Percentiles rank a stretch among this genome's conserved stretches.
Evolutionary conservation across 2,113 vertebrate genomes (phyloP).

Genomic region (Nyctibius bracteatus): DNA sequence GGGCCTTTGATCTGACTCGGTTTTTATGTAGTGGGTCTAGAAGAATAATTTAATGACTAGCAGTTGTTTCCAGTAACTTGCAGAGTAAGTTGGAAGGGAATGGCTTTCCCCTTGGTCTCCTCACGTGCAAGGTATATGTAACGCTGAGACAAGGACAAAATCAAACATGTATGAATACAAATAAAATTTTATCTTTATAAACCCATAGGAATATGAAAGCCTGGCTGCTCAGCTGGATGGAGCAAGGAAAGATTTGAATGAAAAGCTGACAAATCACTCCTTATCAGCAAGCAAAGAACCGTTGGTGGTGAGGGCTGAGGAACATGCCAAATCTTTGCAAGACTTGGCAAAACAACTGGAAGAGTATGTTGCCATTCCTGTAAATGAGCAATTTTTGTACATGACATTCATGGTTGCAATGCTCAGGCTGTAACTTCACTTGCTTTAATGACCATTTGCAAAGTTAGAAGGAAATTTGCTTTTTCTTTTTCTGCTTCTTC

Average conservation of each 20-base stretch:
- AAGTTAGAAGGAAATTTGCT: not conserved
- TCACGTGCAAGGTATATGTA: not conserved
- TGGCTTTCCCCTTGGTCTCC: not conserved
- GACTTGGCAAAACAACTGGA: slow-evolving; percentile 83
- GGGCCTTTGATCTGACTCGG: not conserved
- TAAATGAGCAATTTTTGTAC: not conserved
- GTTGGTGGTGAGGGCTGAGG: slow-evolving; percentile 83
- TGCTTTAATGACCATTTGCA: not conserved
- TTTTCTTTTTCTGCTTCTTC: not conserved
- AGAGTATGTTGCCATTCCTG: slow-evolving; percentile 74
- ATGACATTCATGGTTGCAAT: not conserved
- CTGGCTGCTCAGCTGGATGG: slow-evolving; percentile 84
- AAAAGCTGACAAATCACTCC: slow-evolving; percentile 78
- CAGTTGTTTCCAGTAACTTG: not conserved
- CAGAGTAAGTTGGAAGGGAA: not conserved
- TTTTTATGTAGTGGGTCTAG: not conserved
- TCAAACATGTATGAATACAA: not conserved
- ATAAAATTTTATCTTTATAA: not conserved
- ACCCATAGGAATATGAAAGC: slow-evolving; percentile 83
- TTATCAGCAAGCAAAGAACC: slow-evolving; percentile 76
- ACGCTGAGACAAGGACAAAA: not conserved
- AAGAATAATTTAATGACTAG: not conserved
- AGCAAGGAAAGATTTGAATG: slow-evolving; percentile 81
- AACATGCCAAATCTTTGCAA: slow-evolving; percentile 79
- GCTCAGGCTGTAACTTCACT: not conserved